Evolutionary conservation across 2,797 vertebrate species (phyloP), one percentile per base, ranked within the genome.

Genomic region (Valencia hispanica): DNA sequence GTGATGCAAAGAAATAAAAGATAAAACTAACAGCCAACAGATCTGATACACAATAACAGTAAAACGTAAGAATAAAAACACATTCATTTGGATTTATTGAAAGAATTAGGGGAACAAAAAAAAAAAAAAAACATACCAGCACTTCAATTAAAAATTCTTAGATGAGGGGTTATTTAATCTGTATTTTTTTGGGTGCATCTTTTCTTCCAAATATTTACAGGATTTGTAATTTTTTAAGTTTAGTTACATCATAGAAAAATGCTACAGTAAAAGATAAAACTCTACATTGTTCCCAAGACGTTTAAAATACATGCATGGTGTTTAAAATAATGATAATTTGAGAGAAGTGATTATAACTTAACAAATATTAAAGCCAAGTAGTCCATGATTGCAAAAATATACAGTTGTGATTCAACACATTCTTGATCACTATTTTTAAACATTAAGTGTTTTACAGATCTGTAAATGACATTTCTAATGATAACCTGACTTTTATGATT

Each of bases 31-130:
- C 25, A 39, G 53, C 14, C 14, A 47, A 15, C 10, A 61, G 72
- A 73, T 48, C 63, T n/a, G 70, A 82, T 18, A 84, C 34, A 25
- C 18, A 32, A 45, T 66, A 78, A 83, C 76, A n/a, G n/a, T 78
- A 50, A 79, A 84, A 82, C 12, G 34, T 71, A 68, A 36, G 12
- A 3, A 41, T 7, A 83, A 77, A 80, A 83, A 75, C 36, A 85
- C 45, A 81, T 41, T 25, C 9, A 43, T 70, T 48, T 48, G 47
- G 47, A 48, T 48, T 20, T 4, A 17, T 48, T 18, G 20, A 48
- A 48, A 18, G 1, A 48, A 45, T 43, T 47, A 14, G 15, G 45
- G n/a, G n/a, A 14, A 48, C 3, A 48, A 18, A 0, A 48, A 45
- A 11, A 18, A 18, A 5, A 17, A 45, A 45, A 45, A 45, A 45